Base-by-base conservation (phyloP, 2,113 vertebrate genomes). In the Psammodynastes pulverulentus region DNA sequence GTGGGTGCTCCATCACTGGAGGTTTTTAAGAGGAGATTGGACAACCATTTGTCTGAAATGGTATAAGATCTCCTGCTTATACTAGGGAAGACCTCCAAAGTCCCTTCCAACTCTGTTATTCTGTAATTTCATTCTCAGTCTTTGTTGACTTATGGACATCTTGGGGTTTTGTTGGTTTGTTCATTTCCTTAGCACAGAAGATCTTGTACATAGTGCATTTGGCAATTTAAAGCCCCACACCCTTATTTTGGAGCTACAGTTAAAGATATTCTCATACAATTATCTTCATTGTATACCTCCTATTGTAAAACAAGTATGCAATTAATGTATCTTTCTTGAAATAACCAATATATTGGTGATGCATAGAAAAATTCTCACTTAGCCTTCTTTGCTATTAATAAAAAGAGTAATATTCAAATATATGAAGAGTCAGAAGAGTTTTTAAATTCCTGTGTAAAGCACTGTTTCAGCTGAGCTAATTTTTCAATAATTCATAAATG, bases 181-280 rank as follows among this genome's bases (percentile, higher is more conserved):
- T 87, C 54, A 48, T 67, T 10, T 48, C 5, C 3, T 84, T 94
- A 95, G 4, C 0, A 92, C 89, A 89, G 58, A 91, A 0, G 43
- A 58, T 86, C 92, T 90, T 0, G 34, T 10, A 4, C 26, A 21
- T 24, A 26, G 15, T 46, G 58, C 23, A 88, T 88, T 46, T 84
- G 88, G 62, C 93, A 94, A 93, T 43, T 13, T 49, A 93, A 94
- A 62, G 2, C 46, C 52, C 3, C 24, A 19, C 39, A 93, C 19
- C 2, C 29, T 93, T 13, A 54, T 90, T 43, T 86, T 26, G 52
- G 39, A 29, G 23, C 4, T 15, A 48, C 6, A 46, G 5, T 13
- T 39, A 67, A 48, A 24, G 4, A 54, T 34, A 85, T 46, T 19
- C 15, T 26, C 5, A 24, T 17, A 56, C 29, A 5, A 46, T 46